Evolutionary conservation across 2,113 vertebrate genomes (phyloP).

Genomic region (Galbula dea): DNA sequence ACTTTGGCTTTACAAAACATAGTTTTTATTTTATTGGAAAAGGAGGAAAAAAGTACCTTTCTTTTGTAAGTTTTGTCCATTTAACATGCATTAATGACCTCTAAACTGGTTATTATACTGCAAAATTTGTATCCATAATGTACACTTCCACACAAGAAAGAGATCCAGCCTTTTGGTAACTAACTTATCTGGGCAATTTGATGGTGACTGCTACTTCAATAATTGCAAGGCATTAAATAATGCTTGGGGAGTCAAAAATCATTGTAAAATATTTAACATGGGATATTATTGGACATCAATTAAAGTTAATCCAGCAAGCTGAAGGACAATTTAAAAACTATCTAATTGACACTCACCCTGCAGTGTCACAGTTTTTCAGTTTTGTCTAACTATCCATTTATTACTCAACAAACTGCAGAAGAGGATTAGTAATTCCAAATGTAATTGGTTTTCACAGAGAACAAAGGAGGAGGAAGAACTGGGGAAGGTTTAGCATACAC

Average conservation of each 20-base stretch:
- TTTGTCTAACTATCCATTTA: slow-evolving; percentile 44
- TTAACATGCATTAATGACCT: neutral
- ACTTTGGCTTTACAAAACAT: neutral
- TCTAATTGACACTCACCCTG: neutral
- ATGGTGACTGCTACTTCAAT: neutral
- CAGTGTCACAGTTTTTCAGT: neutral
- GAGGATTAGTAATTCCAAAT: slow-evolving; percentile 20
- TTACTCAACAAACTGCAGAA: slow-evolving; percentile 28
- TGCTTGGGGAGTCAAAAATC: slow-evolving; percentile 30
- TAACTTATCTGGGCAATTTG: neutral
- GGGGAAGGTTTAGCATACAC: neutral
- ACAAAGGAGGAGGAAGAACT: neutral
- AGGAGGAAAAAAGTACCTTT: neutral
- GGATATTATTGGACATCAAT: slow-evolving; percentile 41
- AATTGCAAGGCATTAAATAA: slow-evolving; percentile 29
- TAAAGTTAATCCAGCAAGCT: slow-evolving; percentile 41
- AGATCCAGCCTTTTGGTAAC: neutral
- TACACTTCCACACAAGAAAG: neutral
- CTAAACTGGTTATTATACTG: neutral
- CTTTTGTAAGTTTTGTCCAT: neutral
- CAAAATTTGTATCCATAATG: neutral
- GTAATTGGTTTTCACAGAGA: slow-evolving; percentile 30
- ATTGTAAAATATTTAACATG: slow-evolving; percentile 41
- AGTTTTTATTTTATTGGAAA: neutral
- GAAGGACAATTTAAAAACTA: slow-evolving; percentile 26